phyloP scores from a whole-genome alignment of 2,888 invertebrate species.

The Alviniconcha strummeri region DNA sequence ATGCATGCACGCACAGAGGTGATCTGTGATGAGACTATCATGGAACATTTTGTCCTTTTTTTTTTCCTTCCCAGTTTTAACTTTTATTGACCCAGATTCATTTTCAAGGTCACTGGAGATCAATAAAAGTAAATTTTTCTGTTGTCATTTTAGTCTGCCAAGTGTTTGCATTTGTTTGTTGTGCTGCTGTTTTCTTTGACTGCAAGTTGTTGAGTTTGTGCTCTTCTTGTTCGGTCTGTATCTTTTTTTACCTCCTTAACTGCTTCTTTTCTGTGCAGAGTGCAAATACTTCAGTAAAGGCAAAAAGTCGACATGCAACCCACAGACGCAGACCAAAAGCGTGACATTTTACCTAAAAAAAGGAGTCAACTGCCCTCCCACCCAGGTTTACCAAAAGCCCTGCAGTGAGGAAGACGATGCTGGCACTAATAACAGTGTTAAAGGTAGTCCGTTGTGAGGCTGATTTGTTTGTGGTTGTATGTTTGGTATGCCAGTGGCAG shows the following conservation, averaged over 20 bases:
- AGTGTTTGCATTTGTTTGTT: no score
- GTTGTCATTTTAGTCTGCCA: not conserved
- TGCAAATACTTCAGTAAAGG: constrained; percentile 31
- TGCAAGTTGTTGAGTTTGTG: no score
- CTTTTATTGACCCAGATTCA: no score
- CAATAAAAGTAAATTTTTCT: not conserved
- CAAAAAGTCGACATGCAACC: constrained; percentile 20
- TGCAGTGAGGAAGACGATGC: constrained; percentile 8
- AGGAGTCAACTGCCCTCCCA: constrained; percentile 29
- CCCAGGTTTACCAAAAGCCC: constrained; percentile 25
- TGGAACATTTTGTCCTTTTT: not conserved
- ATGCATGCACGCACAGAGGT: not conserved
- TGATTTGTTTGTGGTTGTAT: not conserved
- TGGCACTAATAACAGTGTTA: not conserved
- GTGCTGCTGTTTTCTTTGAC: no score
- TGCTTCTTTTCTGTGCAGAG: not conserved
- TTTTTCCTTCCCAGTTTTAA: not conserved
- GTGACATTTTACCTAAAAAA: constrained; percentile 34
- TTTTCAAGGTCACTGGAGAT: no score
- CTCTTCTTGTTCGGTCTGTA: no score
- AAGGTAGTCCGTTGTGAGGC: not conserved
- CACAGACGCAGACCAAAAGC: constrained; percentile 17
- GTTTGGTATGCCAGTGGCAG: not conserved
- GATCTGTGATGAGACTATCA: no score
- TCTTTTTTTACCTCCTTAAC: no score